Conservation (phyloP, 1,140 invertebrate genomes). For the Drosophila pectinifera region DNA sequence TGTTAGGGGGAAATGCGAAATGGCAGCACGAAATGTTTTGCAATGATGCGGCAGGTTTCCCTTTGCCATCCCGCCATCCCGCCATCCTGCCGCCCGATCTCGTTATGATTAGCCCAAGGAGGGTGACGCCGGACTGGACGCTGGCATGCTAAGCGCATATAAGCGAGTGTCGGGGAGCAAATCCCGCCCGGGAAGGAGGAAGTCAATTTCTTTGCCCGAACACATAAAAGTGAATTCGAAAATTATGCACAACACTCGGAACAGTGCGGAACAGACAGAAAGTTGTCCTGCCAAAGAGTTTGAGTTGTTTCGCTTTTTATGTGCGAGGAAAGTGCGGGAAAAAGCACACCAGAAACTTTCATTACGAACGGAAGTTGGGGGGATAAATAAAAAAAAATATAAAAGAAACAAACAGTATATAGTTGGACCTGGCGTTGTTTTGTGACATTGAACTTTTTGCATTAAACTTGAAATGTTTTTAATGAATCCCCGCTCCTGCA, state of each 20-base stretch:
- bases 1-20: slow-evolving; percentile 39
- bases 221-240: slow-evolving; percentile 76
- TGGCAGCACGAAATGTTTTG: slow-evolving; percentile 54
- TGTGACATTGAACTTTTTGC: slow-evolving; percentile 69
- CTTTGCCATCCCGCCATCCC: slow-evolving; percentile 13
- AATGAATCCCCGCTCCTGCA: slow-evolving; percentile 47
- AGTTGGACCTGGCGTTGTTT: slow-evolving; percentile 49
- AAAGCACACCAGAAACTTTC: slow-evolving; percentile 45
- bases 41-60: slow-evolving; percentile 78
- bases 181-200: slow-evolving; percentile 21
- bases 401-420: slow-evolving; percentile 17
- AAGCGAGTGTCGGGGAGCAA: slow-evolving; percentile 33
- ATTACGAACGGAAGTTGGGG: slow-evolving; percentile 30
- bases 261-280: slow-evolving; percentile 17
- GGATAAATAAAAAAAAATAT: slow-evolving; percentile 22
- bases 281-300: slow-evolving; percentile 45
- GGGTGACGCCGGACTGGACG: slow-evolving; percentile 15
- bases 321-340: slow-evolving; percentile 9
- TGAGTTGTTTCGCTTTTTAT: slow-evolving; percentile 45
- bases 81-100: slow-evolving; percentile 30
- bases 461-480: slow-evolving; percentile 62
- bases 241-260: slow-evolving; percentile 68
- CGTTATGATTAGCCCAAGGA: slow-evolving; percentile 53
- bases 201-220: slow-evolving; percentile 46
- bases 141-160: slow-evolving; percentile 49